Evolutionary conservation across 1,140 invertebrate species (phyloP).

Genomic region (Drosophila orena): DNA sequence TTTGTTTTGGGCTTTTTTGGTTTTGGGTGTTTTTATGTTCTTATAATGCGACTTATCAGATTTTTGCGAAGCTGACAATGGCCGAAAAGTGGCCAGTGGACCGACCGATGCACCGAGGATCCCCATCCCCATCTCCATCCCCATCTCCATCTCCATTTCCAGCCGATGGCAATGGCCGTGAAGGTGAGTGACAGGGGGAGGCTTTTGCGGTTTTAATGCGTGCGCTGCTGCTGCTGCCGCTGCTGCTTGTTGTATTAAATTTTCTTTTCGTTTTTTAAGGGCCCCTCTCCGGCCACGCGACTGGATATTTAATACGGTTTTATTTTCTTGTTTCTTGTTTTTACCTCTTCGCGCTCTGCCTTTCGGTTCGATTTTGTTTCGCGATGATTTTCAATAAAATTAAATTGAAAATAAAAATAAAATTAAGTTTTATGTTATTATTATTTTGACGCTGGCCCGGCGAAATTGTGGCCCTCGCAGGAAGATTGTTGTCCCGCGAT

Average conservation of each 20-base stretch:
- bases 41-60: slow-evolving; percentile 83
- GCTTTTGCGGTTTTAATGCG: slow-evolving; percentile 71
- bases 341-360: slow-evolving; percentile 1
- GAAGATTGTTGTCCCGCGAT: slow-evolving; percentile 52
- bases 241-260: slow-evolving; percentile 70
- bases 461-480: slow-evolving; percentile 29
- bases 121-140: neutral
- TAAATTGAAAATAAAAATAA: slow-evolving; percentile 84
- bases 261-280: slow-evolving; percentile 47
- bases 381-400: slow-evolving; percentile 81
- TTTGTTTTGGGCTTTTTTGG: slow-evolving; percentile 64
- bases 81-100: slow-evolving; percentile 68
- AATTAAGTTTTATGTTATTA: slow-evolving; percentile 83
- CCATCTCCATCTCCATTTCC: slow-evolving; percentile 4
- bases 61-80: slow-evolving; percentile 78
- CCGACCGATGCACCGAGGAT: neutral
- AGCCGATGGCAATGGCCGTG: slow-evolving; percentile 63
- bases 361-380: slow-evolving; percentile 30
- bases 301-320: slow-evolving; percentile 60
- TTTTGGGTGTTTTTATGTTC: slow-evolving; percentile 82
- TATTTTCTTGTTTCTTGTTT: slow-evolving; percentile 20
- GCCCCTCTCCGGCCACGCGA: slow-evolving; percentile 62
- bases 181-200: slow-evolving; percentile 59
- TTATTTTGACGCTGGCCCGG: slow-evolving; percentile 70
- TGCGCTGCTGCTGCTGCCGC: slow-evolving; percentile 44